Conservation (phyloP, 2,797 vertebrate genomes). For the Mormyrus proboscirostris region DNA sequence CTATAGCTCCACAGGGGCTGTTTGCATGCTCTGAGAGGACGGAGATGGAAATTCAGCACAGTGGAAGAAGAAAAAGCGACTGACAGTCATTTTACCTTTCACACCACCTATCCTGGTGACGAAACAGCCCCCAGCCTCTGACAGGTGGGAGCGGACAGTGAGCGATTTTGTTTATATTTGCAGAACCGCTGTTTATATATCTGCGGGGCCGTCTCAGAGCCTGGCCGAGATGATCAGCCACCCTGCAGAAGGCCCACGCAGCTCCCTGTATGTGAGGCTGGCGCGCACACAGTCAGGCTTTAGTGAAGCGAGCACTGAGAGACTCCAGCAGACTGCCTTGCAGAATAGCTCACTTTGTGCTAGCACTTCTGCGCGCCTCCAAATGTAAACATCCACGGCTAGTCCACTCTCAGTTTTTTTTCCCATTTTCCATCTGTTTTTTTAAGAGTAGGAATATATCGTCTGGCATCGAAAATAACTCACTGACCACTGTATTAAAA, state of each 20-base stretch:
- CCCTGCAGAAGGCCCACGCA: conserved; percentile 16
- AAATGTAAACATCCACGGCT: not conserved
- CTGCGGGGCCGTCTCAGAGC: conserved; percentile 36
- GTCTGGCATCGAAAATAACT: not conserved
- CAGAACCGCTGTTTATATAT: conserved; percentile 49
- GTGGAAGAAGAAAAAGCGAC: conserved; percentile 50
- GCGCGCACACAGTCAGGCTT: not conserved
- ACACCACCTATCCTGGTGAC: conserved; percentile 19
- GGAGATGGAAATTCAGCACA: conserved; percentile 48
- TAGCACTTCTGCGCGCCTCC: not conserved
- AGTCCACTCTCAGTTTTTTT: not conserved
- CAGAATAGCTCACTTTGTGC: not conserved
- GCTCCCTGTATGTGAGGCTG: conserved; percentile 13
- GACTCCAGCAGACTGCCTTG: not conserved
- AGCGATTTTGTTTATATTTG: conserved; percentile 49
- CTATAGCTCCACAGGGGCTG: conserved; percentile 31
- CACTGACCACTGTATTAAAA: not conserved
- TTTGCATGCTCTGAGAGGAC: conserved; percentile 32
- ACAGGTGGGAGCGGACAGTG: conserved; percentile 25
- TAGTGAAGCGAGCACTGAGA: not conserved
- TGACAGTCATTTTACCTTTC: conserved; percentile 41
- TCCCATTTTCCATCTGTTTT: not conserved
- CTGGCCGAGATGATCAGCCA: conserved; percentile 30
- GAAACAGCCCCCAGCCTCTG: conserved; percentile 19
- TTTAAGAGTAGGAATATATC: not conserved